A percentile compares a stretch with the other conserved stretches of the same genome.
Evolutionary conservation across 2,113 vertebrate genomes (phyloP).

Genomic region (Crotophaga sulcirostris): DNA sequence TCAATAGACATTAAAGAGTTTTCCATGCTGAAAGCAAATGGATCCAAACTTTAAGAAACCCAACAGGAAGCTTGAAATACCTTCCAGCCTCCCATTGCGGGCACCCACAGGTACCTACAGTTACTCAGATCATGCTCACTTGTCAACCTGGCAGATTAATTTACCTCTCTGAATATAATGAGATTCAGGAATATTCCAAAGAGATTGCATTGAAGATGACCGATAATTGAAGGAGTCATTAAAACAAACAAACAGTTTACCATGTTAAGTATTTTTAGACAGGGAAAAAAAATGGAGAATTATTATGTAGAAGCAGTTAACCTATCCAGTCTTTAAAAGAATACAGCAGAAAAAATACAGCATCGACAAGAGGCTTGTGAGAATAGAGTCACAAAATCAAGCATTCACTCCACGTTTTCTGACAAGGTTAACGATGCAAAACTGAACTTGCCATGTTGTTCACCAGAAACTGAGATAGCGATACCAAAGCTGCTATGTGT

Average conservation of each 20-base stretch:
- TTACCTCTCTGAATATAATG: neutral
- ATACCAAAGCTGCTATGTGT: neutral
- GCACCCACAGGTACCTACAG: neutral
- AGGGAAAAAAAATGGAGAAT: neutral
- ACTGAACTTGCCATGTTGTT: neutral
- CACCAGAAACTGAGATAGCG: neutral
- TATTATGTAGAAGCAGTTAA: neutral
- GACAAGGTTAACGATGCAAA: neutral
- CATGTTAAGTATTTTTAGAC: neutral
- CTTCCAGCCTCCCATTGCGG: neutral
- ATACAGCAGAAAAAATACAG: neutral
- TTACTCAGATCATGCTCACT: neutral
- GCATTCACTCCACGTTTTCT: neutral
- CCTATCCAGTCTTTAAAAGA: neutral
- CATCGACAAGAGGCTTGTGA: neutral
- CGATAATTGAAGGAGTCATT: neutral
- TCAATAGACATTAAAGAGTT: neutral
- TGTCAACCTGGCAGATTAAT: neutral
- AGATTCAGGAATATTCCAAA: neutral
- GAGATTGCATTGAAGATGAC: neutral
- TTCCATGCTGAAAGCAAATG: neutral
- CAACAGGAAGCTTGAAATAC: neutral
- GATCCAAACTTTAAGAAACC: neutral
- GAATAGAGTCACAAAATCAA: neutral
- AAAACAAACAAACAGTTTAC: neutral